A percentile compares a stretch with the other conserved stretches of the same genome.
These are phyloP conservation scores for Elysia chlorotica DNA, from an alignment of 1,140 invertebrate genomes.

Conservation along the genomic window DNA sequence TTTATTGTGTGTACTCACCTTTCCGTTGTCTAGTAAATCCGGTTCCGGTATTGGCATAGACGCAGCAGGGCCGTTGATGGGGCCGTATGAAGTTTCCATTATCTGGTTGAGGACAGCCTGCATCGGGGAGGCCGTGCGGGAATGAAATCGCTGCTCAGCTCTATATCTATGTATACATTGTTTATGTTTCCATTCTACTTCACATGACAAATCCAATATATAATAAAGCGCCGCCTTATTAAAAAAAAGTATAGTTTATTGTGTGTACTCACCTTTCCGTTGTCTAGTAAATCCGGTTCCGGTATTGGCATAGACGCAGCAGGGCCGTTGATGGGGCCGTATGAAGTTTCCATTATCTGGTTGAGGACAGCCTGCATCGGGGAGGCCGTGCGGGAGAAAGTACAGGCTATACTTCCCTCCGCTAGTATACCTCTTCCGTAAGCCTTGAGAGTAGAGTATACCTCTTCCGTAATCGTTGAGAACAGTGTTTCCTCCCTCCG, in stretches of 20 bases:
- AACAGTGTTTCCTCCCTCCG: not conserved
- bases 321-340: conserved; percentile 45
- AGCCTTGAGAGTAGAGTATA: too few species aligned
- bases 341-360: conserved; percentile 51
- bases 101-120: conserved; percentile 41
- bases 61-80: conserved; percentile 38
- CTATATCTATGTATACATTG: too few species aligned
- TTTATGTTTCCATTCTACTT: too few species aligned
- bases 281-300: conserved; percentile 36
- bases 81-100: conserved; percentile 55
- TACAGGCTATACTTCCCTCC: conserved; percentile 21
- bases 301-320: conserved; percentile 26
- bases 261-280: conserved; percentile 37
- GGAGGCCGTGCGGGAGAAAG: conserved; percentile 24
- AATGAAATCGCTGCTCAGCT: too few species aligned
- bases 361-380: conserved; percentile 44
- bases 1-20: too few species aligned
- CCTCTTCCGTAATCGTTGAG: too few species aligned
- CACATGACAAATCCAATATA: too few species aligned
- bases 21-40: conserved; percentile 38
- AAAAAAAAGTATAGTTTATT: too few species aligned
- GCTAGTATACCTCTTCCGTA: too few species aligned
- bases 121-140: too few species aligned
- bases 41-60: conserved; percentile 28
- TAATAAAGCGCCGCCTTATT: too few species aligned